Conservation (phyloP, 2,113 vertebrate species). For the Coryphaenoides rupestris region DNA sequence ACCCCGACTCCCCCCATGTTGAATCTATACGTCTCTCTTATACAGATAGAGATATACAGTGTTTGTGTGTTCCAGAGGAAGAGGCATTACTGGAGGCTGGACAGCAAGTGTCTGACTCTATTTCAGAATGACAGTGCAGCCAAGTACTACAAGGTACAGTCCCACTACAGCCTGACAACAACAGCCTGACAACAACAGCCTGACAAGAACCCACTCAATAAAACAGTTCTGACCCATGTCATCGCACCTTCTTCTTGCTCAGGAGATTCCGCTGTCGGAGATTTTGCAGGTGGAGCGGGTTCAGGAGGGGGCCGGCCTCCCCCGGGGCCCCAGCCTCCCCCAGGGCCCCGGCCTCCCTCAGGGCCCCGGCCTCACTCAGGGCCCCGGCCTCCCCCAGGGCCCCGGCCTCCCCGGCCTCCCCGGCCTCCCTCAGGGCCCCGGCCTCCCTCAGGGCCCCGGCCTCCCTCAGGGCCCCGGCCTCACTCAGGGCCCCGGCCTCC, state of each 20-base stretch:
- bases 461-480: too few species aligned
- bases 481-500: too few species aligned
- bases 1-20: not conserved
- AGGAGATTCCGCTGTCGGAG: slow-evolving; percentile 97
- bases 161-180: not conserved
- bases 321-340: slow-evolving; percentile 75
- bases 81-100: slow-evolving; percentile 95
- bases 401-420: slow-evolving; percentile 60
- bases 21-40: slow-evolving; percentile 7
- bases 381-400: slow-evolving; percentile 74
- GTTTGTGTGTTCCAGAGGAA: slow-evolving; percentile 81
- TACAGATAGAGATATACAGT: too few species aligned
- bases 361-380: slow-evolving; percentile 74
- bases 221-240: not conserved
- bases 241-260: slow-evolving; percentile 16
- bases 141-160: slow-evolving; percentile 85
- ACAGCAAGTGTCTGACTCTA: slow-evolving; percentile 91
- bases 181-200: not conserved
- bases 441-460: too few species aligned
- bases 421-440: slow-evolving; percentile 43
- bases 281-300: slow-evolving; percentile 89
- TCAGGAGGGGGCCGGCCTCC: slow-evolving; percentile 75
- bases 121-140: slow-evolving; percentile 94
- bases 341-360: slow-evolving; percentile 30
- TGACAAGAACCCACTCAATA: not conserved